phyloP scores from a whole-genome alignment of 2,113 vertebrate genomes.

The Typhlomys cinereus region DNA sequence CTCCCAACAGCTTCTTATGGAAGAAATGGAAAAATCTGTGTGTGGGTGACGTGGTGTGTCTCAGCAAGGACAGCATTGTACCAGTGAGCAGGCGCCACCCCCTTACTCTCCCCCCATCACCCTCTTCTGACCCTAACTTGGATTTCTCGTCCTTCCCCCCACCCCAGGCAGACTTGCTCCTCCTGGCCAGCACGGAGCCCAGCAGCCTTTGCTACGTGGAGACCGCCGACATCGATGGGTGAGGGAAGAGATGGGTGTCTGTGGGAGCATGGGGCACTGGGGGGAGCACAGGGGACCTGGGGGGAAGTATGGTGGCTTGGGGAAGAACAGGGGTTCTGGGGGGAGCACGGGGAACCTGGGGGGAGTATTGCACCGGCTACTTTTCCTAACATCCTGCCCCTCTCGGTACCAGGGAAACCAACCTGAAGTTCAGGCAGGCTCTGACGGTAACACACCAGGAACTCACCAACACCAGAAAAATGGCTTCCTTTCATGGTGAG shows the following conservation, averaged over 20 bases:
- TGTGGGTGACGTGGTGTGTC: constrained; percentile 91
- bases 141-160: too few relatives aligned
- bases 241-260: not conserved
- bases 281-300: not conserved
- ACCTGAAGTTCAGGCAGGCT: constrained; percentile 95
- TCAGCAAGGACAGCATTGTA: constrained; percentile 89
- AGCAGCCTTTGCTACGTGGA: constrained; percentile 97
- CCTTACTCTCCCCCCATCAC: accelerated
- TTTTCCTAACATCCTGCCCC: not conserved
- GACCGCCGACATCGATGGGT: constrained; percentile 96
- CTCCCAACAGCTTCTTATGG: constrained; percentile 85
- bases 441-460: constrained; percentile 87
- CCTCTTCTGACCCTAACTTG: not conserved
- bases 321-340: too few relatives aligned
- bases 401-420: constrained; percentile 90
- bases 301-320: too few relatives aligned
- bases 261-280: accelerated
- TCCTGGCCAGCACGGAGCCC: constrained; percentile 94
- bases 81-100: constrained; percentile 86
- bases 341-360: not conserved
- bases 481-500: constrained; percentile 92
- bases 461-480: constrained; percentile 82
- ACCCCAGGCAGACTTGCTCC: constrained; percentile 89
- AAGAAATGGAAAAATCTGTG: constrained; percentile 88
- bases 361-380: accelerated